Conservation (phyloP, 2,797 vertebrate genomes). For the Sphaeramia orbicularis region DNA sequence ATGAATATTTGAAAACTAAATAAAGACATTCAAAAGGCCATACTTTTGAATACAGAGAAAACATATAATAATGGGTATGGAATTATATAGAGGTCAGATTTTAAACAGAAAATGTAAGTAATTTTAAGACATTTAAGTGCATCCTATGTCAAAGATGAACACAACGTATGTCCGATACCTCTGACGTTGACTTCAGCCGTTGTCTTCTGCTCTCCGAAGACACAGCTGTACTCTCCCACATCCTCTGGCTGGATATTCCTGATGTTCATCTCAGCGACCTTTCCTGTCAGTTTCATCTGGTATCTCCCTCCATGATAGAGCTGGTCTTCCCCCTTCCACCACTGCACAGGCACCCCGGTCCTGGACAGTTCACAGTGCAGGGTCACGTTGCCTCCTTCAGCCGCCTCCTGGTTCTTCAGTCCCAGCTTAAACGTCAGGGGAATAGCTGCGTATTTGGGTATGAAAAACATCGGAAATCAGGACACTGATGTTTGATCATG, state of each 20-base stretch:
- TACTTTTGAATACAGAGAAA: background rate
- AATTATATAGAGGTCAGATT: too few species aligned
- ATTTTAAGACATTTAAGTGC: too few species aligned
- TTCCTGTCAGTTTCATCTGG: conserved; percentile 83
- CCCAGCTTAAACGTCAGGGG: conserved; percentile 83
- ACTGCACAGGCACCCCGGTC: conserved; percentile 82
- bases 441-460: conserved; percentile 62
- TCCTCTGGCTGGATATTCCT: conserved; percentile 86
- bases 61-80: too few species aligned
- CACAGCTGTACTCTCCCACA: conserved; percentile 86
- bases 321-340: conserved; percentile 86
- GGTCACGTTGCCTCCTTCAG: conserved; percentile 77
- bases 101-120: too few species aligned
- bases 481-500: too few species aligned
- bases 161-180: conserved; percentile 81
- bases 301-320: conserved; percentile 75
- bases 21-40: too few species aligned
- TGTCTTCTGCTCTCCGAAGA: conserved; percentile 83
- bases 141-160: too few species aligned
- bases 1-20: too few species aligned
- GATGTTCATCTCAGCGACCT: conserved; percentile 85
- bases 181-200: conserved; percentile 87
- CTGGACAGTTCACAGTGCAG: conserved; percentile 88
- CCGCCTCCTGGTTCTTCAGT: conserved; percentile 87
- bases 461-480: background rate